A percentile compares a stretch with the other conserved stretches of the same genome.
Conservation (phyloP, 1,140 invertebrate species). For the Mamestra configurata region DNA sequence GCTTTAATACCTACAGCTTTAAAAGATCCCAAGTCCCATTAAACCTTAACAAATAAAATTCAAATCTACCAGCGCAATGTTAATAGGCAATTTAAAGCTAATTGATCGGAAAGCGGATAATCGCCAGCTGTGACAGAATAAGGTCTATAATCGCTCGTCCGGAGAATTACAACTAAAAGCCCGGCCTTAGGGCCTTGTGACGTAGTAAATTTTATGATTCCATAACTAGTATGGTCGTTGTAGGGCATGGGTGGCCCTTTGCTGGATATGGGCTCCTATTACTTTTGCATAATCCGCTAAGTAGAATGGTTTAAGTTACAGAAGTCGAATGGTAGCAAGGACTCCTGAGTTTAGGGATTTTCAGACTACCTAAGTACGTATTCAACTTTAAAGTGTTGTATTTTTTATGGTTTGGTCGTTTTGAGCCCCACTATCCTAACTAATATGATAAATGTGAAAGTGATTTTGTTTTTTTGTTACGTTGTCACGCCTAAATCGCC, state of each 20-base stretch:
- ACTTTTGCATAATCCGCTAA: too few species aligned
- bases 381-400: too few species aligned
- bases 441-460: too few species aligned
- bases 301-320: too few species aligned
- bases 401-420: too few species aligned
- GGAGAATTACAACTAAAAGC: background rate
- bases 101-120: conserved; percentile 30
- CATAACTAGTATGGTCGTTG: background rate
- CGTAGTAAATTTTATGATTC: background rate
- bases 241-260: background rate
- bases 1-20: too few species aligned
- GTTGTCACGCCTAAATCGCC: too few species aligned
- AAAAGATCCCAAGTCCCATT: background rate
- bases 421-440: too few species aligned
- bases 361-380: too few species aligned
- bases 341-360: too few species aligned
- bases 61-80: background rate
- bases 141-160: background rate
- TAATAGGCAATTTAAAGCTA: conserved; percentile 19
- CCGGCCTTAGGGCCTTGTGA: background rate
- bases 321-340: too few species aligned
- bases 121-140: conserved; percentile 9
- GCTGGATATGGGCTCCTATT: background rate
- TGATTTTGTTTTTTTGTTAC: too few species aligned
- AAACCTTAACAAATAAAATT: background rate